These are phyloP conservation scores for Eilema caniola DNA, from an alignment of 2,888 invertebrate species.

Conservation along the genomic window DNA sequence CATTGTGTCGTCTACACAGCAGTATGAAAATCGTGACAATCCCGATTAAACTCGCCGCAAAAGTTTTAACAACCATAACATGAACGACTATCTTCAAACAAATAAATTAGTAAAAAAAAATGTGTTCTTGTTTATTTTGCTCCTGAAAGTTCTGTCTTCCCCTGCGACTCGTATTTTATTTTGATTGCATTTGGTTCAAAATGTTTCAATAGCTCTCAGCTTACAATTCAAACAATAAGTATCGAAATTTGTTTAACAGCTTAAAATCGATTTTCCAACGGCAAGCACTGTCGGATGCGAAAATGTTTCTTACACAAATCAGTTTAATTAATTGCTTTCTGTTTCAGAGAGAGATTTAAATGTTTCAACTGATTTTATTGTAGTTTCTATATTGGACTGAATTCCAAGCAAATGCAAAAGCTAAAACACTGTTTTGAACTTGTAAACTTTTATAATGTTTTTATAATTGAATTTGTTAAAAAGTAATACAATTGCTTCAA, in stretches of 20 bases:
- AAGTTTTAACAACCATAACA: neutral
- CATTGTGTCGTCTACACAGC: neutral
- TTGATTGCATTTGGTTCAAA: slow-evolving; percentile 20
- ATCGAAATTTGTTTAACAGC: slow-evolving; percentile 47
- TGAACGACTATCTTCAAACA: slow-evolving; percentile 1
- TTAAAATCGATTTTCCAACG: slow-evolving; percentile 47
- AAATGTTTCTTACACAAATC: slow-evolving; percentile 63
- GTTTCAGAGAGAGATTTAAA: slow-evolving; percentile 54
- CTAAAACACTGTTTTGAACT: slow-evolving; percentile 41
- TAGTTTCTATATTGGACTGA: slow-evolving; percentile 48
- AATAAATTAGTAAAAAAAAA: neutral
- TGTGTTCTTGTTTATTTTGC: neutral
- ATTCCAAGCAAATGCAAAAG: slow-evolving; percentile 51
- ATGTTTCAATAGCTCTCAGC: slow-evolving; percentile 11
- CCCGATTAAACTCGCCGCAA: neutral
- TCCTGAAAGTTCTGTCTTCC: slow-evolving; percentile 6
- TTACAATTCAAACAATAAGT: slow-evolving; percentile 25
- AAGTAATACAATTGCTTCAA: neutral
- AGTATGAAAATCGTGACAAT: neutral
- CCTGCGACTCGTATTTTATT: neutral
- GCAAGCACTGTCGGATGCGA: slow-evolving; percentile 46
- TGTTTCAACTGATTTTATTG: slow-evolving; percentile 54
- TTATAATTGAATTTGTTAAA: neutral
- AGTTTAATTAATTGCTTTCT: slow-evolving; percentile 68
- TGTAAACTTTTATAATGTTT: slow-evolving; percentile 21